These are phyloP conservation scores for Turnix velox DNA, from an alignment of 2,113 vertebrate genomes.

Conservation along the genomic window DNA sequence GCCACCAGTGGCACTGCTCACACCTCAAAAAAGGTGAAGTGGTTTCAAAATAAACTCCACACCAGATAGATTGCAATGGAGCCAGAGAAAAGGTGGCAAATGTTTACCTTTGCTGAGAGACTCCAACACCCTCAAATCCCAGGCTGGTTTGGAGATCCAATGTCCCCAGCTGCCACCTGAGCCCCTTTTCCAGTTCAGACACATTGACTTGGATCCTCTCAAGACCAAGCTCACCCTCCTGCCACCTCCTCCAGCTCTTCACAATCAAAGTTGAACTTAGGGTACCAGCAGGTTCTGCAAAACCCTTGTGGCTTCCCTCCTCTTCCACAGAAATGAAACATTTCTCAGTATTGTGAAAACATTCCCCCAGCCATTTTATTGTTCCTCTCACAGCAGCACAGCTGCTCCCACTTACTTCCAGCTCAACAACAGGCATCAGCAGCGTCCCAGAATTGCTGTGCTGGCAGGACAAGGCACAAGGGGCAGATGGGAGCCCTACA, in stretches of 20 bases:
- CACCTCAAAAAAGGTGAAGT: not conserved
- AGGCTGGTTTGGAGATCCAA: not conserved
- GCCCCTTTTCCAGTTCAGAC: not conserved
- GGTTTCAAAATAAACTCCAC: not conserved
- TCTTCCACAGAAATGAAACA: not conserved
- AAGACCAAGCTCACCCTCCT: not conserved
- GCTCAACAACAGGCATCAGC: not conserved
- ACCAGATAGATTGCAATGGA: accelerated
- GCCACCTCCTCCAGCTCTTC: not conserved
- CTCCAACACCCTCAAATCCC: not conserved
- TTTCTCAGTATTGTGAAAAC: not conserved
- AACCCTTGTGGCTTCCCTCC: not conserved
- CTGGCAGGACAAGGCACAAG: not conserved
- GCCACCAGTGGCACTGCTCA: not conserved
- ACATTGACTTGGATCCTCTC: not conserved
- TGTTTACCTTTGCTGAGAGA: not conserved
- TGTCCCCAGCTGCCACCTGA: not conserved
- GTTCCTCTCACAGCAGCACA: slow-evolving; percentile 7
- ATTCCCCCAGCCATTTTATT: not conserved
- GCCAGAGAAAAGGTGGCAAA: not conserved
- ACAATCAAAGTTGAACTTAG: accelerated
- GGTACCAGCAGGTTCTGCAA: not conserved
- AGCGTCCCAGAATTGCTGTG: not conserved
- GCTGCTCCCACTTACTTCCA: slow-evolving; percentile 39
- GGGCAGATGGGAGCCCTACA: not conserved